These are phyloP conservation scores for Periophthalmus modestus DNA, from an alignment of 2,113 vertebrate species.

Conservation along the genomic window DNA sequence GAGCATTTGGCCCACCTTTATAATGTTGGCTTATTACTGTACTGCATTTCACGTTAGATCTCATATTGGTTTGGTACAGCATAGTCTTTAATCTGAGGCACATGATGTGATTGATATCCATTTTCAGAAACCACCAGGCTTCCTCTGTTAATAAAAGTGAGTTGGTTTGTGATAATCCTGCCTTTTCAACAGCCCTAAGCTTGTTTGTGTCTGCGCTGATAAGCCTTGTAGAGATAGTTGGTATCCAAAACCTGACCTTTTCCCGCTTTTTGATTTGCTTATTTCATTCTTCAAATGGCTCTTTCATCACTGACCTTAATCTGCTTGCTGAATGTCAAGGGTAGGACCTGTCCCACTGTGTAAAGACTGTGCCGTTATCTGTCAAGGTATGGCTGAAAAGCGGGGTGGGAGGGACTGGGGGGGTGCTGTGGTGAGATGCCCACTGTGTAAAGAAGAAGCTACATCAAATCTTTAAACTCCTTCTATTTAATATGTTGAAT, in stretches of 20 bases:
- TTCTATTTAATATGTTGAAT: constrained; percentile 22
- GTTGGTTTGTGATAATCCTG: neutral
- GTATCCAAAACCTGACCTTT: constrained; percentile 25
- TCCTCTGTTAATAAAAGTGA: constrained; percentile 1
- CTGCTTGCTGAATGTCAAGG: constrained; percentile 45
- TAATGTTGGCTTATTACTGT: too few relatives aligned
- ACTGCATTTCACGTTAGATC: too few relatives aligned
- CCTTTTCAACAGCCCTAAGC: neutral
- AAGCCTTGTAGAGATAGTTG: neutral
- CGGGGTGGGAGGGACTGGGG: too few relatives aligned
- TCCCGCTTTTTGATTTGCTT: constrained; percentile 16
- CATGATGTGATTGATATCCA: neutral
- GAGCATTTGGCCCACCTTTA: too few relatives aligned
- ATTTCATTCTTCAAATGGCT: constrained; percentile 25
- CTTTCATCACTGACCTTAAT: constrained; percentile 46
- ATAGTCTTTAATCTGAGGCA: neutral
- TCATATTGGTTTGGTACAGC: neutral
- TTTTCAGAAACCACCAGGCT: neutral
- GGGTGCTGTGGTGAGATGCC: neutral
- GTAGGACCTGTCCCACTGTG: constrained; percentile 22
- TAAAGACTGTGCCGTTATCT: constrained; percentile 21
- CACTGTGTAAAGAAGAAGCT: neutral
- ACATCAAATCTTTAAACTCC: constrained; percentile 12
- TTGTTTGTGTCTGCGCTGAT: constrained; percentile 4
- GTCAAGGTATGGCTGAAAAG: constrained; percentile 19